phyloP scores from a whole-genome alignment of 2,113 vertebrate genomes.

The Bucco capensis region DNA sequence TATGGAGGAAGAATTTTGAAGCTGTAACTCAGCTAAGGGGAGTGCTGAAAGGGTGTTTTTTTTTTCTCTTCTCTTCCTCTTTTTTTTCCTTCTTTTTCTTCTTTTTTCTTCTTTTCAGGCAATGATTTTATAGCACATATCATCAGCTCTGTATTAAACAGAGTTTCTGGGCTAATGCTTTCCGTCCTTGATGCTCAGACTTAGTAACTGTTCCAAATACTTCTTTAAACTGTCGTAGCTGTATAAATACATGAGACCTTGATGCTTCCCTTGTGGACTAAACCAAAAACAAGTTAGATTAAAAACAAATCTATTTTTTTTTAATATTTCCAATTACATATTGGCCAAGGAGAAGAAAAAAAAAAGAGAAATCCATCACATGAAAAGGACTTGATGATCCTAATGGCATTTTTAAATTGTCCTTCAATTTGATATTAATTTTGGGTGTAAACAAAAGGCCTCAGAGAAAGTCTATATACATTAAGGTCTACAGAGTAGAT shows the following conservation, averaged over 20 bases:
- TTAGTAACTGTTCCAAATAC: not conserved
- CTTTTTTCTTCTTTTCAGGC: not conserved
- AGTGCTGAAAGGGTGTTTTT: not conserved
- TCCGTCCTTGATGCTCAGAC: not conserved
- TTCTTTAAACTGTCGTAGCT: slow-evolving; percentile 20
- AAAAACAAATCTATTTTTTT: not conserved
- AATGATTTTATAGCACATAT: slow-evolving; percentile 10
- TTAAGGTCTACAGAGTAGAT: not conserved
- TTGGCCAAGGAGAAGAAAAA: not conserved
- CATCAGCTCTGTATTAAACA: not conserved
- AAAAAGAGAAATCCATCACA: not conserved
- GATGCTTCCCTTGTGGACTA: not conserved
- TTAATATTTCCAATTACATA: not conserved
- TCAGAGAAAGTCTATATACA: not conserved
- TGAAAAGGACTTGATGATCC: not conserved
- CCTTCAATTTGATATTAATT: not conserved
- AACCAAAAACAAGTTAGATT: slow-evolving; percentile 16
- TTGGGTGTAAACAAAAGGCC: not conserved
- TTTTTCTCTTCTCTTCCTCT: not conserved
- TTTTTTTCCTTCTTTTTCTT: accelerated
- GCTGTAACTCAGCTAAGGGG: slow-evolving; percentile 12
- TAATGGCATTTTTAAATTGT: not conserved
- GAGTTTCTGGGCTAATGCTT: slow-evolving; percentile 4
- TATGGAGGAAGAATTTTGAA: slow-evolving; percentile 1
- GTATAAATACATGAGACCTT: not conserved